A percentile compares a stretch with the other conserved stretches of the same genome.
phyloP scores from a whole-genome alignment of 2,797 vertebrate species.

The Mormyrus proboscirostris region DNA sequence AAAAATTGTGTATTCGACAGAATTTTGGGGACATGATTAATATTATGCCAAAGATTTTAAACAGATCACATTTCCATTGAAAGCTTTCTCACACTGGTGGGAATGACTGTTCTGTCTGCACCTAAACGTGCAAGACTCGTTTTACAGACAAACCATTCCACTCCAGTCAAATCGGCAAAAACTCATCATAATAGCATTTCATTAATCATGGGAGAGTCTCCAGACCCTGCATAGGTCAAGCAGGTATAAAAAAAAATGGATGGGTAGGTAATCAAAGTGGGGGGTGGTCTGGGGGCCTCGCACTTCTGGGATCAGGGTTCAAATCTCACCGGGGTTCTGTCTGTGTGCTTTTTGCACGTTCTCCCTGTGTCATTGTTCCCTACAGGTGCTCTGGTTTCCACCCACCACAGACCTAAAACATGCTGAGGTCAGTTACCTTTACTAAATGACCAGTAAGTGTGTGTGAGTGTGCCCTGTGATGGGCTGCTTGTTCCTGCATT shows the following conservation, averaged over 20 bases:
- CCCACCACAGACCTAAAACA: background rate
- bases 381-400: background rate
- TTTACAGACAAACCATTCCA: background rate
- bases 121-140: background rate
- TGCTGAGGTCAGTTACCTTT: background rate
- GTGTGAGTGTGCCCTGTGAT: background rate
- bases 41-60: background rate
- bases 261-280: background rate
- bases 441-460: background rate
- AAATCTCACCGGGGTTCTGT: background rate
- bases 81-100: background rate
- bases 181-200: background rate
- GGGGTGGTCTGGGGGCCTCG: background rate
- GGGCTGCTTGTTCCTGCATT: background rate
- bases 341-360: background rate
- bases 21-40: background rate
- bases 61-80: background rate
- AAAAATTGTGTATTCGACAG: background rate
- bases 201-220: background rate
- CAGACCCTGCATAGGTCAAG: background rate
- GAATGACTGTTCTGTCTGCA: background rate
- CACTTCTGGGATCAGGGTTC: background rate
- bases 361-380: background rate
- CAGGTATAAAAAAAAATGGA: background rate
- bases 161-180: background rate